Base-by-base conservation (phyloP, 2,113 vertebrate genomes). In the Phalacrocorax aristotelis region DNA sequence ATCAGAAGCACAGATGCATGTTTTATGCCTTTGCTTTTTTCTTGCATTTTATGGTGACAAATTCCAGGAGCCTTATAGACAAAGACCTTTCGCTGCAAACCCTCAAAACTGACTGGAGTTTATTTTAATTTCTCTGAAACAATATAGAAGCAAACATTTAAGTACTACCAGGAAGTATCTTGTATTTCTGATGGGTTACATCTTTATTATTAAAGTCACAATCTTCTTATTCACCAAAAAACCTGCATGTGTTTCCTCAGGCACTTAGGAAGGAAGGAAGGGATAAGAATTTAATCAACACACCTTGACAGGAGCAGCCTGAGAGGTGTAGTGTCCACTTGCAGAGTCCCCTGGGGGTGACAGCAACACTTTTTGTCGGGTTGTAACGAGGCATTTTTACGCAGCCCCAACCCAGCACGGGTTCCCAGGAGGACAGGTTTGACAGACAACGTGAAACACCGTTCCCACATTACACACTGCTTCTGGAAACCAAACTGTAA, bases 381-480 rank as follows among this genome's bases (percentile, higher is more conserved):
- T 14, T 60, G 29, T 14, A 16, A 19, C 0, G 1, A 23, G 66
- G 34, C 8, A 2, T 21, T 29, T 60, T 7, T n/a, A 61, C 49
- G 27, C 7, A 61, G 71, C 51, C 4, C 0, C 4, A 64, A 21
- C 42, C 10, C 25, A 3, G 42, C 18, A 2, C 0, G 0, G 49
- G 29, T 9, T 79, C 42, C 48, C 12, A 1, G 5, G 48, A 32
- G 78, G 78, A 42, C n/a, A 17, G 49, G 32, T n/a, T 3, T 34
- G 85, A 38, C 58, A 55, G n/a, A 51, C 17, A 81, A n/a, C 8
- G 40, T 36, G 13, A 48, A 84, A 49, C 2, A 0, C 46, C 4
- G 21, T 10, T 83, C 82, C 74, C 58, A 29, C 1, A 7, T 26
- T 6, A 29, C 10, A 12, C 1, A 11, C 44, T 19, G 68, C 64